Base-by-base conservation (phyloP, 2,797 vertebrate species). In the Sebastiscus albofasciatus region DNA sequence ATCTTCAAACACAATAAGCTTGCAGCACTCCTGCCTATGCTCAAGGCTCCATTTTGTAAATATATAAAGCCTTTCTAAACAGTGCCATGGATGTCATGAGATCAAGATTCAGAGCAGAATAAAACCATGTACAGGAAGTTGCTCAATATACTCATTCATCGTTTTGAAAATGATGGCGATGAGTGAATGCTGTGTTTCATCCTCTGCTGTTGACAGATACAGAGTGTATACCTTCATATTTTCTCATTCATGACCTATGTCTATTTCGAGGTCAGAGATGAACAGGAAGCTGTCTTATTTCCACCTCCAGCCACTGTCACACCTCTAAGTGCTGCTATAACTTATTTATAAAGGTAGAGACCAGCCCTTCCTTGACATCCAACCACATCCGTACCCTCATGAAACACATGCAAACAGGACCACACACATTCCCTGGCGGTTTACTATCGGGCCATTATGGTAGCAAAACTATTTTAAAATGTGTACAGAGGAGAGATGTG, bases 331-430 rank as follows among this genome's bases (percentile, higher is more conserved):
- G 77, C 22, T 29, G 18, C 36, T 26, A 79, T 87, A 24, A 75
- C 75, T 84, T 82, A 90, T 84, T 87, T 67, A 86, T 86, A 54
- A 80, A 68, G 64, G 55, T 70, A 54, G 67, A 82, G 36, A n/a
- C 61, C n/a, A 29, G 61, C 61, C 27, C 67, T 65, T 4, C 36
- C n/a, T 60, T 71, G 55, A 69, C 65, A 80, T 61, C 67, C 67
- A 42, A 39, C 65, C 67, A 79, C 66, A 67, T 73, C 49, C 4
- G 2, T 8, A 39, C 18, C 34, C 39, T 52, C 54, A 39, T 29
- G 36, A 54, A 54, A 70, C 46, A 39, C 10, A 34, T 18, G 3
- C 20, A 54, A 46, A 60, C n/a, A 64, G 16, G 22, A 26, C 29
- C 58, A 36, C 69, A 75, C 55, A 39, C 9, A 26, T 22, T 39